A percentile compares a stretch with the other conserved stretches of the same genome.
Conservation (phyloP, 30 jellyfish, hydroid and myxozoan species). For the Turritopsis dohrnii region DNA sequence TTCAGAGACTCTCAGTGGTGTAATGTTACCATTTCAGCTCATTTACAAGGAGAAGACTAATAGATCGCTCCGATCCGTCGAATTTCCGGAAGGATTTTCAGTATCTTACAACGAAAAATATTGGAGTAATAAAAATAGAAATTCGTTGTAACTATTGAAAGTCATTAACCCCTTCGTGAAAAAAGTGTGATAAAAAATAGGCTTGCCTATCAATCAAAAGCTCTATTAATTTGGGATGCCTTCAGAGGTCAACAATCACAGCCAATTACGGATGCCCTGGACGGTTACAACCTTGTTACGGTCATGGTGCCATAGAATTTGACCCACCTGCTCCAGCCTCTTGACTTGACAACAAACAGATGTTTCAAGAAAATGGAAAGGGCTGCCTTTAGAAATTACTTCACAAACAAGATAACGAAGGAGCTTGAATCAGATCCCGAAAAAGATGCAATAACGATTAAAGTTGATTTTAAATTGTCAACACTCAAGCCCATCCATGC, state of each 20-base stretch:
- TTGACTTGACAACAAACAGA: not conserved
- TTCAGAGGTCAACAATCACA: conserved; percentile 26
- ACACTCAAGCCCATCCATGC: conserved; percentile 26
- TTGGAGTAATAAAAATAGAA: conserved; percentile 20
- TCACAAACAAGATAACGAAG: conserved; percentile 13
- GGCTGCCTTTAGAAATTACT: conserved; percentile 24
- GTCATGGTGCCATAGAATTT: conserved; percentile 19
- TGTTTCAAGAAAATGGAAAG: conserved; percentile 18
- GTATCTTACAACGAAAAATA: no score
- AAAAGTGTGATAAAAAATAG: conserved; percentile 17
- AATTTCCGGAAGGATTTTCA: conserved; percentile 28
- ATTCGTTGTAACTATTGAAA: not conserved
- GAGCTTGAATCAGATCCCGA: no score
- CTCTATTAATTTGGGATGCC: conserved; percentile 31
- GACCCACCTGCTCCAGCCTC: conserved; percentile 16
- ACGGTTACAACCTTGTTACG: conserved; percentile 2
- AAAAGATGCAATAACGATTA: not conserved
- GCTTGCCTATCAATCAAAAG: conserved; percentile 42
- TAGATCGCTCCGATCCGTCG: conserved; percentile 43
- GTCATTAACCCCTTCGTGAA: conserved; percentile 17
- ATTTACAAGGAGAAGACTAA: conserved; percentile 29
- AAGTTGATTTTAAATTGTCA: not conserved
- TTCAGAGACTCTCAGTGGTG: conserved; percentile 39
- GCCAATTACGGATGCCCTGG: not conserved
- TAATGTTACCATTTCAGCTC: conserved; percentile 25